Evolutionary conservation across 2,797 vertebrate species (phyloP).

Genomic region (Xiphophorus birchmanni): DNA sequence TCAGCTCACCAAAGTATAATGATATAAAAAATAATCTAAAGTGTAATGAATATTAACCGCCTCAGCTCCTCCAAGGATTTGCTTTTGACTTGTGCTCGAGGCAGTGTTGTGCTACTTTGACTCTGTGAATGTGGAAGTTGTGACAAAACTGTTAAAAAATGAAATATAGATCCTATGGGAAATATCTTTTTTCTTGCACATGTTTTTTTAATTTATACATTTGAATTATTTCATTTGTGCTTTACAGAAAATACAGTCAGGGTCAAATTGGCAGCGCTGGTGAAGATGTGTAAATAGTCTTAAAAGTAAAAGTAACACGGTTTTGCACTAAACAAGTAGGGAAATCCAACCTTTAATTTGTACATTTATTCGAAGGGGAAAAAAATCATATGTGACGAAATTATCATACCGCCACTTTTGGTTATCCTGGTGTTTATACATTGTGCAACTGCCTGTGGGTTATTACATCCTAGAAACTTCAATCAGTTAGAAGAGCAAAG

Average conservation of each 20-base stretch:
- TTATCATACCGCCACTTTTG: neutral
- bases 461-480: neutral
- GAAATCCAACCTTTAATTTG: neutral
- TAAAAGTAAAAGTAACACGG: neutral
- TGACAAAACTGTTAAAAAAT: neutral
- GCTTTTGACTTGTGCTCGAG: neutral
- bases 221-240: neutral
- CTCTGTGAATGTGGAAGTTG: neutral
- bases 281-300: neutral
- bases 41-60: neutral
- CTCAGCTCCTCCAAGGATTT: neutral
- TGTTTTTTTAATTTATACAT: neutral
- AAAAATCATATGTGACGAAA: neutral
- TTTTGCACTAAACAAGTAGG: neutral
- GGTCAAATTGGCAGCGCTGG: neutral
- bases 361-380: neutral
- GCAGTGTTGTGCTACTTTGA: neutral
- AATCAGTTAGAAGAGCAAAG: neutral
- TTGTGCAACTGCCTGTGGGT: neutral
- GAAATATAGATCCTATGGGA: neutral
- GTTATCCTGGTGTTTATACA: neutral
- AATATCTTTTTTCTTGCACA: neutral
- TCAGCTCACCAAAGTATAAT: slow-evolving; percentile 11
- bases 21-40: slow-evolving; percentile 10
- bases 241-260: neutral